phyloP scores from a whole-genome alignment of 2,888 invertebrate species.

The Leucoma salicis region DNA sequence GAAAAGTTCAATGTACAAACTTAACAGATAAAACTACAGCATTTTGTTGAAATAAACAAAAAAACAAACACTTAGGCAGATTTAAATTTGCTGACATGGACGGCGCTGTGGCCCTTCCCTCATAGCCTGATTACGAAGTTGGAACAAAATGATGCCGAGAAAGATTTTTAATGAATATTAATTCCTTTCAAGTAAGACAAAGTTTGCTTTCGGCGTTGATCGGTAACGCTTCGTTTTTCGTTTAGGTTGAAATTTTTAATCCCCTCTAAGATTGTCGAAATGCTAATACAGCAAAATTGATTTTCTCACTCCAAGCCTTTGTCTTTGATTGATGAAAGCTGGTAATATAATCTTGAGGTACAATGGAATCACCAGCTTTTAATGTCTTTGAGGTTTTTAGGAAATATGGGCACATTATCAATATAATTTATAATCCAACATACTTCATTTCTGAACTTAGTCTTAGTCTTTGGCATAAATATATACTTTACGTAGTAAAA shows the following conservation, averaged over 20 bases:
- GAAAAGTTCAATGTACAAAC: conserved; percentile 31
- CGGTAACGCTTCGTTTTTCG: conserved; percentile 72
- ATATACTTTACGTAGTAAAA: no score
- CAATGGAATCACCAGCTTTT: conserved; percentile 11
- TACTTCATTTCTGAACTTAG: no score
- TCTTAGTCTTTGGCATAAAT: no score
- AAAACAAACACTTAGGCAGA: conserved; percentile 63
- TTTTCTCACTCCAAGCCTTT: conserved; percentile 31
- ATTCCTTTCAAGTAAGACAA: conserved; percentile 75
- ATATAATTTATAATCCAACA: not conserved
- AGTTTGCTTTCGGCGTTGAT: conserved; percentile 70
- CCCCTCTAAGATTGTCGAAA: conserved; percentile 51
- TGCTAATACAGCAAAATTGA: conserved; percentile 43
- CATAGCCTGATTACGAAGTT: conserved; percentile 77
- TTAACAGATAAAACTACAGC: conserved; percentile 20
- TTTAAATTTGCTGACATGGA: conserved; percentile 67
- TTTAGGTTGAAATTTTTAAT: conserved; percentile 58
- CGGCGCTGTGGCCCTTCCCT: conserved; percentile 32
- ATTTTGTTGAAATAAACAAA: conserved; percentile 54
- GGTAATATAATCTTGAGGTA: conserved; percentile 18
- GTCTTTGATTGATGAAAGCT: conserved; percentile 37
- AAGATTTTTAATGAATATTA: conserved; percentile 81
- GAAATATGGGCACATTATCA: not conserved
- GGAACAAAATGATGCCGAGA: conserved; percentile 69
- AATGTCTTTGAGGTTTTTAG: not conserved